phyloP scores from a whole-genome alignment of 2,113 vertebrate genomes.

The Ia io region DNA sequence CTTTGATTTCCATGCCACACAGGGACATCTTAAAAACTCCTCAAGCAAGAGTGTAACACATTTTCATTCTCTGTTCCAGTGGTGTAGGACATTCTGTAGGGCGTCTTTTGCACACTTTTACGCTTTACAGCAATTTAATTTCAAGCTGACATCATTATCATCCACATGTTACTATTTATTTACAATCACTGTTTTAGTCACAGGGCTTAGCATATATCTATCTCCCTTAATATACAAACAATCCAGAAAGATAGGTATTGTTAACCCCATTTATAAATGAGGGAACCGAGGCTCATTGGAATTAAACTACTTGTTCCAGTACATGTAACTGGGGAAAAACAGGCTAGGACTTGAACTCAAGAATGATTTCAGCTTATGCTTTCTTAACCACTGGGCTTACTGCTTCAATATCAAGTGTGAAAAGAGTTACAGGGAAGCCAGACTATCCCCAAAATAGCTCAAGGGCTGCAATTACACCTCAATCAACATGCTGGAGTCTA shows the following conservation, averaged over 20 bases:
- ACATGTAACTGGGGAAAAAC: background rate
- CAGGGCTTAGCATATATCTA: background rate
- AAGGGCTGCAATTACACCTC: background rate
- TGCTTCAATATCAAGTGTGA: background rate
- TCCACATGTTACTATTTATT: background rate
- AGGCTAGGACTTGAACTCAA: background rate
- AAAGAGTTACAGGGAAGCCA: background rate
- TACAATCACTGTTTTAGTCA: background rate
- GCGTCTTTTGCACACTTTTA: background rate
- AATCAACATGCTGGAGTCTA: background rate
- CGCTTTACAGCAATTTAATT: background rate
- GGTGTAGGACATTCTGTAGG: background rate
- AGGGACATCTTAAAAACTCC: background rate
- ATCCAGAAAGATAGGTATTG: background rate
- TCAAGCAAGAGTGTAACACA: background rate
- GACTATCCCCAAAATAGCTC: background rate
- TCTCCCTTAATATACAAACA: background rate
- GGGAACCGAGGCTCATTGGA: background rate
- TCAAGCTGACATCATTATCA: constrained; percentile 3
- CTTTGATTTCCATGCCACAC: background rate
- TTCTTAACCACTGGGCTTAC: background rate
- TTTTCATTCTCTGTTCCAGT: background rate
- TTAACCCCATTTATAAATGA: background rate
- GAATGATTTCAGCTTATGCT: background rate
- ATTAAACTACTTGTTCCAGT: background rate